Base-by-base conservation (phyloP, 2,888 invertebrate species). In the Lithophane leautieri region DNA sequence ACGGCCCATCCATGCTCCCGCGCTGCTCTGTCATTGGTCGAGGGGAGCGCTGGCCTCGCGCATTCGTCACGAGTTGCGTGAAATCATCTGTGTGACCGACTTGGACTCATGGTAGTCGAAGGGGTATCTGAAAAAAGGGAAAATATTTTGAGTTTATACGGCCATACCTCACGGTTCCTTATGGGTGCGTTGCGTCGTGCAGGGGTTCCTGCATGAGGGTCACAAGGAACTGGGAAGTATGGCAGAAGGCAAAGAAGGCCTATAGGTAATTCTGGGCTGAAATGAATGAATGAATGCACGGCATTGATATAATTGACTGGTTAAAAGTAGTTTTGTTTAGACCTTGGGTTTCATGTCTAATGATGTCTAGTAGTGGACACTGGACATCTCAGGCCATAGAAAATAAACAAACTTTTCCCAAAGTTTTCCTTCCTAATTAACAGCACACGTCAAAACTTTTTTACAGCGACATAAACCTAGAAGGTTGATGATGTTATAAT, bases 1-100 rank as follows among this genome's bases (percentile, higher is more conserved):
- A 96, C 90, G 95, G 95, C 88, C 95, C 96, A 95, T 95, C 96
- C 96, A 96, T 96, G 93, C 95, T 95, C 93, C 88, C 84, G 89
- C 90, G 89, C 90, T 88, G 90, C 87, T 85, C 91, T 91, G 90
- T 92, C 94, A 94, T 94, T 93, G 91, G 92, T 90, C 84, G 89
- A 91, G 79, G 82, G 78, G 81, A 86, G 80, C 85, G 84, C 86
- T 84, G 60, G 63, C 72, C 60, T 77, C 82, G 81, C 85, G 87
- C 89, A 88, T 86, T 58, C 67, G 76, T 70, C 75, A 79, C 79
- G 79, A 82, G 63, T 68, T 79, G 76, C 76, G 75, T 68, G 50
- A 67, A 69, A 82, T 82, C 79, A 86, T 34, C 81, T 81, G 14
- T 63, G 42, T 42, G 16, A 72, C 12, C 14, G 8, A 16, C 56